Percentiles rank a stretch among this genome's conserved stretches.
These are phyloP conservation scores for Podarcis muralis DNA, from an alignment of 2,113 vertebrate species.

Conservation along the genomic window DNA sequence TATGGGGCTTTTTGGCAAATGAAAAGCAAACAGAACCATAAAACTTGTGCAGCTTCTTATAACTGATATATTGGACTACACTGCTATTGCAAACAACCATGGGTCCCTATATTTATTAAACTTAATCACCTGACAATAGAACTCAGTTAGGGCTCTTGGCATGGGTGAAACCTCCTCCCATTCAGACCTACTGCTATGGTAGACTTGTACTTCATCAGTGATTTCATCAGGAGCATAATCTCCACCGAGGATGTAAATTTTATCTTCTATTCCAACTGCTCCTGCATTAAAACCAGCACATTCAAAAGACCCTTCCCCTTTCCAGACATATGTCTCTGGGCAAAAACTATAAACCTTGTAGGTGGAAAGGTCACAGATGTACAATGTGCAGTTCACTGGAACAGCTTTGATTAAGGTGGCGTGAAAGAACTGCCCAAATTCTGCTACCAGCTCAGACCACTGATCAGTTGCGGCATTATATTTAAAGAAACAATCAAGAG, in stretches of 20 bases:
- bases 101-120: conserved; percentile 94
- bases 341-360: conserved; percentile 98
- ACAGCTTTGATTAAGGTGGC: conserved; percentile 95
- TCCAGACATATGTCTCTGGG: conserved; percentile 93
- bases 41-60: conserved; percentile 41
- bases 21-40: conserved; percentile 30
- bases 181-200: conserved; percentile 88
- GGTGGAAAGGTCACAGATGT: conserved; percentile 96
- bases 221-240: conserved; percentile 98
- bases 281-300: conserved; percentile 97
- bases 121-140: conserved; percentile 93
- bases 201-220: conserved; percentile 96
- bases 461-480: conserved; percentile 90
- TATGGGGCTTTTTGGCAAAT: not conserved
- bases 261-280: conserved; percentile 89
- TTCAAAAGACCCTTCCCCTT: conserved; percentile 94
- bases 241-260: conserved; percentile 95
- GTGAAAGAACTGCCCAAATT: conserved; percentile 96
- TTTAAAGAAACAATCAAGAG: conserved; percentile 93
- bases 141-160: conserved; percentile 94
- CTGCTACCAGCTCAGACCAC: conserved; percentile 94
- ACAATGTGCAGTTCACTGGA: conserved; percentile 86
- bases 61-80: conserved; percentile 41
- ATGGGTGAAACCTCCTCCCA: conserved; percentile 97
- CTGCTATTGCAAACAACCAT: conserved; percentile 78